phyloP scores from a whole-genome alignment of 1,140 invertebrate genomes.

The Plutomurus gul region DNA sequence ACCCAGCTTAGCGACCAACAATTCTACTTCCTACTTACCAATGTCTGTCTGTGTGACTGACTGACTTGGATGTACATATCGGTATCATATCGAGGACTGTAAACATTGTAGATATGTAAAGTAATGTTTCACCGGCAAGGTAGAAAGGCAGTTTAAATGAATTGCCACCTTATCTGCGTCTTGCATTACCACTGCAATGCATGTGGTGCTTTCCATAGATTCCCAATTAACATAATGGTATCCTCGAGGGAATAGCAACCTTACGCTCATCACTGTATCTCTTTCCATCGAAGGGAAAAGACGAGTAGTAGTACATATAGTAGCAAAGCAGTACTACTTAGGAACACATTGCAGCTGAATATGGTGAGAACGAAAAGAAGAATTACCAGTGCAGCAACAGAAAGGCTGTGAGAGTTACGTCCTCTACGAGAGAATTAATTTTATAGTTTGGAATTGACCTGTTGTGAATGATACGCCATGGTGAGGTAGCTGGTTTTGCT shows the following conservation, averaged over 20 bases:
- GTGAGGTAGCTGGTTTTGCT: too few species aligned
- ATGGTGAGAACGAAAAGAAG: constrained; percentile 17
- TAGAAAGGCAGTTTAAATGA: too few species aligned
- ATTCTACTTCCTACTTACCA: background rate
- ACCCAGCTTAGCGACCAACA: background rate
- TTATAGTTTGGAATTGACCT: background rate
- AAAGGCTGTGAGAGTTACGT: background rate
- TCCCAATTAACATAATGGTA: constrained; percentile 13
- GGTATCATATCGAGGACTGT: too few species aligned
- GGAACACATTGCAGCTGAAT: background rate
- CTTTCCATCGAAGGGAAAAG: too few species aligned
- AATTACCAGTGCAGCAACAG: constrained; percentile 11
- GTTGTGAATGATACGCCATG: too few species aligned
- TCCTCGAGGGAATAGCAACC: background rate
- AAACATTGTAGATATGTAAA: too few species aligned
- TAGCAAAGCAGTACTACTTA: background rate
- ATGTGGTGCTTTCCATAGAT: background rate
- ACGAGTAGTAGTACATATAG: too few species aligned
- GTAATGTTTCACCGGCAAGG: too few species aligned
- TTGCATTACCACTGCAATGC: background rate
- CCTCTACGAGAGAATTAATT: background rate
- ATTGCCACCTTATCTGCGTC: too few species aligned
- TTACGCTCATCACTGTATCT: background rate
- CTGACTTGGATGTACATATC: too few species aligned
- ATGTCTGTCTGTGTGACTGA: background rate